phyloP scores from a whole-genome alignment of 2,113 vertebrate genomes.

The Daboia siamensis region DNA sequence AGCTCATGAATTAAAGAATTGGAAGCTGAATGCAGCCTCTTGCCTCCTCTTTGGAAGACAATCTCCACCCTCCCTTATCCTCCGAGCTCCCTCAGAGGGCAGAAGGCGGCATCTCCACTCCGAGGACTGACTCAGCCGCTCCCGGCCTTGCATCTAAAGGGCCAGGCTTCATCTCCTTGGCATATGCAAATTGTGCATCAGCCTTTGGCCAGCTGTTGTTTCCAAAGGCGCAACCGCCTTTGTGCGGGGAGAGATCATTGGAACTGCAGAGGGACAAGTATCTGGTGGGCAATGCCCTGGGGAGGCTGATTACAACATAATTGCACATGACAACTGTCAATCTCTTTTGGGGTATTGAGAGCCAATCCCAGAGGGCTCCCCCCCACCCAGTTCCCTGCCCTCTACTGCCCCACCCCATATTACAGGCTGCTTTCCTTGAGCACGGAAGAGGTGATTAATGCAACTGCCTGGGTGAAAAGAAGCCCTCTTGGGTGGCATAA shows the following conservation, averaged over 20 bases:
- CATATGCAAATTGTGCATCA: neutral
- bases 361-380: neutral
- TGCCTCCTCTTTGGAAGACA: neutral
- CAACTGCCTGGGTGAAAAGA: neutral
- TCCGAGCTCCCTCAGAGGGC: neutral
- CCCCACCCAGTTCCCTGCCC: neutral
- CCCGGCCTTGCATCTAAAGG: neutral
- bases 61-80: neutral
- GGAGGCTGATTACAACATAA: neutral
- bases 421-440: neutral
- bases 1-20: neutral
- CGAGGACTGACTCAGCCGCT: neutral
- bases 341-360: neutral
- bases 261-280: neutral
- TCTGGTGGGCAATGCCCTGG: neutral
- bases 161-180: neutral
- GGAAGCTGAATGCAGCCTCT: neutral
- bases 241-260: neutral
- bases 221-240: neutral
- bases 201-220: neutral
- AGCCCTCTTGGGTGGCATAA: neutral
- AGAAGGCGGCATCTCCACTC: neutral
- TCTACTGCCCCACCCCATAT: neutral
- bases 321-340: neutral
- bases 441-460: neutral